Conservation (phyloP, 2,113 vertebrate genomes). For the Uria aalge region DNA sequence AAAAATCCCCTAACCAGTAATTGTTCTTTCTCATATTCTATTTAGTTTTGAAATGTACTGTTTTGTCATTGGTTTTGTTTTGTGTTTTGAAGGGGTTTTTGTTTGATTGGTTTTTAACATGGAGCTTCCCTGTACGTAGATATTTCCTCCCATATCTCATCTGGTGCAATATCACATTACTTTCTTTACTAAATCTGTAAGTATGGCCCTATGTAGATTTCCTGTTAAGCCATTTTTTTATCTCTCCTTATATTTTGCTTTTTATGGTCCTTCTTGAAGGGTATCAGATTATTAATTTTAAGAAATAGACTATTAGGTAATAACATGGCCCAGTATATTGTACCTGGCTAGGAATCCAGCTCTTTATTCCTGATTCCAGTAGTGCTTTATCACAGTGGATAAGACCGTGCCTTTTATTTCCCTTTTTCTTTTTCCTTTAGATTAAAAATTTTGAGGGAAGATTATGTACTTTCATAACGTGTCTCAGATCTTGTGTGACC, state of each 20-base stretch:
- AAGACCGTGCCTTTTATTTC: background rate
- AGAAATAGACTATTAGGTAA: background rate
- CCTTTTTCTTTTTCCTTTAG: background rate
- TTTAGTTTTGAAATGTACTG: background rate
- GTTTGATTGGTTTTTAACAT: background rate
- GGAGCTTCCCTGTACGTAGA: background rate
- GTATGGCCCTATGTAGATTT: background rate
- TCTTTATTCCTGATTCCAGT: background rate
- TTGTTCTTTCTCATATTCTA: background rate
- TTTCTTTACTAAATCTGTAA: background rate
- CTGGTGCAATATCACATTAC: background rate
- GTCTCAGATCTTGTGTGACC: background rate
- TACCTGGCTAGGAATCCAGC: background rate
- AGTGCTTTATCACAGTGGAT: background rate
- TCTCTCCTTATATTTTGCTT: background rate
- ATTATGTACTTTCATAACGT: background rate
- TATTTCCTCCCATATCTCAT: background rate
- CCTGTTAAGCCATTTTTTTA: background rate
- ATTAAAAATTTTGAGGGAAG: background rate
- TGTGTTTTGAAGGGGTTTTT: background rate
- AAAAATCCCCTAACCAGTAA: background rate
- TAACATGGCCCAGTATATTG: background rate
- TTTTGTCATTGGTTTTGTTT: background rate
- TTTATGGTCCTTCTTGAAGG: background rate
- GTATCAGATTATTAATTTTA: background rate